These are phyloP conservation scores for Agapornis canus DNA, from an alignment of 2,797 vertebrate genomes.

Conservation along the genomic window DNA sequence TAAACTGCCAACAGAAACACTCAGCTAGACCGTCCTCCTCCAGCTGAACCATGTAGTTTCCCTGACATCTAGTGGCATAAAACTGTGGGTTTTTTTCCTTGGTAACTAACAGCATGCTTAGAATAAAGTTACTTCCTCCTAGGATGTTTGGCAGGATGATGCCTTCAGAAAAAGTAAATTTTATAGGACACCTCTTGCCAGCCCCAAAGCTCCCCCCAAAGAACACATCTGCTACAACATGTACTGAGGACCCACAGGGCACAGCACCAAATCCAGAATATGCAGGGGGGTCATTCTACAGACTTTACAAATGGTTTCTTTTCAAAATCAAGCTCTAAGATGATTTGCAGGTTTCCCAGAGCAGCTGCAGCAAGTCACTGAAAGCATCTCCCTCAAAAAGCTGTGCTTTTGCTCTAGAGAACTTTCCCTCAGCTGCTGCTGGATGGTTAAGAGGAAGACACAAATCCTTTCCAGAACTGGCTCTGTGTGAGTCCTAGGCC, in stretches of 20 bases:
- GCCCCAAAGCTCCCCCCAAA: not conserved
- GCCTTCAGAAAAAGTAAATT: not conserved
- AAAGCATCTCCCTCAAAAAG: not conserved
- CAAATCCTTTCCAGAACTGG: not conserved
- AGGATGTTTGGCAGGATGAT: not conserved
- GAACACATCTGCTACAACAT: fast-evolving
- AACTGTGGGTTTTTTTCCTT: not conserved
- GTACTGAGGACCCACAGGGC: not conserved
- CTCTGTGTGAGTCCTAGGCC: not conserved
- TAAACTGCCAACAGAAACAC: not conserved
- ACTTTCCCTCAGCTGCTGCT: not conserved
- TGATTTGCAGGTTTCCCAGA: not conserved
- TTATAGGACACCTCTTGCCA: not conserved
- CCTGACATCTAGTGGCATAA: slow-evolving; percentile 75
- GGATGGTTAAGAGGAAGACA: not conserved
- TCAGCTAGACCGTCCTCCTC: not conserved
- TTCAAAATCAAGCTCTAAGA: not conserved
- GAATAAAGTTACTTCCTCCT: not conserved
- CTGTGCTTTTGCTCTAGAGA: not conserved
- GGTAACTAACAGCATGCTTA: not conserved
- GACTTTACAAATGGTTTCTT: not conserved
- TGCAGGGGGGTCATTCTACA: not conserved
- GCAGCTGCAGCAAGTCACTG: not conserved
- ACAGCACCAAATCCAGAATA: not conserved
- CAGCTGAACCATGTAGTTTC: slow-evolving; percentile 3